These are phyloP conservation scores for Eilema caniola DNA, from an alignment of 2,888 invertebrate species.

Conservation along the genomic window DNA sequence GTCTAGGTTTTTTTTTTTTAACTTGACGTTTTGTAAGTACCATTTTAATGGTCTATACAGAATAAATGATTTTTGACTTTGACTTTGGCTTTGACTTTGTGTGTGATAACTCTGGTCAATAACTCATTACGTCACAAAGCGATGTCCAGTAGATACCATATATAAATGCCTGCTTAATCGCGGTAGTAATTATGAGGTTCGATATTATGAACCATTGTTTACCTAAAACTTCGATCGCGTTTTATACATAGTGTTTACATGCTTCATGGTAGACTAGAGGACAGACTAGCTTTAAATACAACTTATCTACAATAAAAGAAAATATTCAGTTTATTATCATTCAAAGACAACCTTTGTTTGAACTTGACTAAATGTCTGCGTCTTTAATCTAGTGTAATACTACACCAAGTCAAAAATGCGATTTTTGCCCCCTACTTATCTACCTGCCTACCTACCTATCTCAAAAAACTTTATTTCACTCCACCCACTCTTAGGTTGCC, in stretches of 20 bases:
- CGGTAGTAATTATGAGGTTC: background rate
- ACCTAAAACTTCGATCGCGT: constrained; percentile 2
- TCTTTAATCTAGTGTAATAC: background rate
- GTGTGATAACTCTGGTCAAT: background rate
- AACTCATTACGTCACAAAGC: background rate
- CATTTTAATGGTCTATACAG: too few relatives aligned
- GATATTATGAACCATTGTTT: background rate
- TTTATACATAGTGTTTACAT: background rate
- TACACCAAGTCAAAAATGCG: background rate
- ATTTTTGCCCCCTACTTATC: too few relatives aligned
- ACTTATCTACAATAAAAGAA: background rate
- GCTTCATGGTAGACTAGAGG: background rate
- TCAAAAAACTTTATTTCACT: background rate
- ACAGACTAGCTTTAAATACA: background rate
- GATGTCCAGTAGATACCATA: background rate
- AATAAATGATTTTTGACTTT: too few relatives aligned
- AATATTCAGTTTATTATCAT: background rate
- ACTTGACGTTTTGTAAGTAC: too few relatives aligned
- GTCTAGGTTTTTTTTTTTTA: too few relatives aligned
- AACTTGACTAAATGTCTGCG: background rate
- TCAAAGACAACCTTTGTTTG: background rate
- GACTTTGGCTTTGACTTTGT: background rate
- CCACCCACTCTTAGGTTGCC: background rate
- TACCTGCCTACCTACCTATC: too few relatives aligned
- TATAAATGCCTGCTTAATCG: background rate